These are phyloP conservation scores for Globia sparganii DNA, from an alignment of 2,888 invertebrate species.

Conservation along the genomic window DNA sequence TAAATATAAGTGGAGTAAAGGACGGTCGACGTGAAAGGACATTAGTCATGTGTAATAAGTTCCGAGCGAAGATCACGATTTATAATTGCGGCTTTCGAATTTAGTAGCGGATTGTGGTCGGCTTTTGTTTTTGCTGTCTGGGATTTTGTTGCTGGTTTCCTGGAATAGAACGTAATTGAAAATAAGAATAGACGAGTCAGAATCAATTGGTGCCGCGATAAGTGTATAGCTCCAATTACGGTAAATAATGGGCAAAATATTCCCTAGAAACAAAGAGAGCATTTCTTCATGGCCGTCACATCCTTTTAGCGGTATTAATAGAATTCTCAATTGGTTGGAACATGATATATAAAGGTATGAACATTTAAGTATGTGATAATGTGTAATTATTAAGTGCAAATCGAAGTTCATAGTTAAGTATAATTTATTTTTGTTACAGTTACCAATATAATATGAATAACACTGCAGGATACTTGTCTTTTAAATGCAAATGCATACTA, in stretches of 20 bases:
- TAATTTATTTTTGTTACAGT: background rate
- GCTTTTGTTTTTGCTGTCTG: conserved; percentile 50
- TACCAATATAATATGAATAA: background rate
- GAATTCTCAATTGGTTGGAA: background rate
- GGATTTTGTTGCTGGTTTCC: conserved; percentile 31
- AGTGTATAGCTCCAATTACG: background rate
- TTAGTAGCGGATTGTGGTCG: conserved; percentile 56
- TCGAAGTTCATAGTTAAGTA: background rate
- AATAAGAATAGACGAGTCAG: background rate
- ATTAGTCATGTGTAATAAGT: conserved; percentile 78
- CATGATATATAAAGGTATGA: background rate
- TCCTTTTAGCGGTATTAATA: too few relatives aligned
- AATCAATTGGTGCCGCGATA: background rate
- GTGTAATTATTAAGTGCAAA: background rate
- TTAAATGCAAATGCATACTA: conserved; percentile 9
- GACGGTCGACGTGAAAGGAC: conserved; percentile 64
- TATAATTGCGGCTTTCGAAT: conserved; percentile 66
- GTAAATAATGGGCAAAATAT: background rate
- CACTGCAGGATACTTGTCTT: background rate
- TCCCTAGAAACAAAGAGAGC: background rate
- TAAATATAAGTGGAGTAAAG: conserved; percentile 68
- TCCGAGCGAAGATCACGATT: conserved; percentile 71
- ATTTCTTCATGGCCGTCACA: background rate
- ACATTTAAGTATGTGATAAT: too few relatives aligned
- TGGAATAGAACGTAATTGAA: conserved; percentile 39